A percentile compares a stretch with the other conserved stretches of the same genome.
Evolutionary conservation across 2,888 invertebrate genomes (phyloP).

Genomic region (Cheilosia grossa): DNA sequence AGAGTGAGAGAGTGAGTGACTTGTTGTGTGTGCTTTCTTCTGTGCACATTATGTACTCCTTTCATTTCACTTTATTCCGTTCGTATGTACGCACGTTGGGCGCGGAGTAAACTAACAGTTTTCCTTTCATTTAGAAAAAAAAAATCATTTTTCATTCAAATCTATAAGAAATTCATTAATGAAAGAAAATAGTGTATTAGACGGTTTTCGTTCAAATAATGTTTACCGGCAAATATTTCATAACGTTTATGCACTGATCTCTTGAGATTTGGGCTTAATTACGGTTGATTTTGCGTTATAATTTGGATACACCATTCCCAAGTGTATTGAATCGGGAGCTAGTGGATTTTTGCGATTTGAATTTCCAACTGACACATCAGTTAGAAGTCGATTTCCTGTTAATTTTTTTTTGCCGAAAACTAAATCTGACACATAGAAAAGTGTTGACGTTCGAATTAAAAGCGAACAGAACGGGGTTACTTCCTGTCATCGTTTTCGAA

Average conservation of each 20-base stretch:
- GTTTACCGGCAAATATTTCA: slow-evolving; percentile 22
- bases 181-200: not conserved
- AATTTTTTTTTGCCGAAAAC: not conserved
- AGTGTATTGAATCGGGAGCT: slow-evolving; percentile 14
- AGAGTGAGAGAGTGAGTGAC: slow-evolving; percentile 75
- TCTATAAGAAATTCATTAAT: slow-evolving; percentile 20
- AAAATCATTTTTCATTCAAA: slow-evolving; percentile 61
- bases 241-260: slow-evolving; percentile 36
- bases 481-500: slow-evolving; percentile 61
- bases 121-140: slow-evolving; percentile 68
- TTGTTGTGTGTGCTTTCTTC: slow-evolving; percentile 81
- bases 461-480: slow-evolving; percentile 48
- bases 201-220: slow-evolving; percentile 27
- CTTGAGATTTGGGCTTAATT: slow-evolving; percentile 12
- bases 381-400: slow-evolving; percentile 45
- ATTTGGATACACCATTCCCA: not conserved
- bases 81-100: slow-evolving; percentile 83
- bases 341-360: slow-evolving; percentile 34
- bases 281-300: slow-evolving; percentile 1
- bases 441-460: slow-evolving; percentile 42
- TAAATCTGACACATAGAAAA: slow-evolving; percentile 21
- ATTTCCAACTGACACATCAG: slow-evolving; percentile 39
- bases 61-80: slow-evolving; percentile 84
- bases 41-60: slow-evolving; percentile 81
- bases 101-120: slow-evolving; percentile 79